These are phyloP conservation scores for Knipowitschia caucasica DNA, from an alignment of 2,797 vertebrate species.

Conservation along the genomic window DNA sequence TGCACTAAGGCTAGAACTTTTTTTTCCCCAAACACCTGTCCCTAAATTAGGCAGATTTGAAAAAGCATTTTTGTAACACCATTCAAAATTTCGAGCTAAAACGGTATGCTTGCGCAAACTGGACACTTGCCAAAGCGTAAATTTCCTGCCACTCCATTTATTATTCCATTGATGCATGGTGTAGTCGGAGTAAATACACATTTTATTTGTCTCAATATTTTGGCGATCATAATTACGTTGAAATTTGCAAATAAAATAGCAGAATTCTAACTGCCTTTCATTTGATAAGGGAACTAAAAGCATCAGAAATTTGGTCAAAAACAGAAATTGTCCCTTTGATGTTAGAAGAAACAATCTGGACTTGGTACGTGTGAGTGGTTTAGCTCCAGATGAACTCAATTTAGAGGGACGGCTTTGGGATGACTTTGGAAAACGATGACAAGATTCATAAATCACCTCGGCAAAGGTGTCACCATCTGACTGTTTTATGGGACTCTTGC, in stretches of 20 bases:
- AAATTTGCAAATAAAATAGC: slow-evolving; percentile 66
- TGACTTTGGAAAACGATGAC: slow-evolving; percentile 76
- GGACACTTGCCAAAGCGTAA: slow-evolving; percentile 57
- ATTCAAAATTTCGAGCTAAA: slow-evolving; percentile 69
- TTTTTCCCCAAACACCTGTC: slow-evolving; percentile 80
- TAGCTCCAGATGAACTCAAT: slow-evolving; percentile 74
- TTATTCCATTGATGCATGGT: slow-evolving; percentile 57
- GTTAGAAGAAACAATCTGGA: slow-evolving; percentile 74
- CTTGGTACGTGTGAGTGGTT: slow-evolving; percentile 66
- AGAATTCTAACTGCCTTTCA: slow-evolving; percentile 57
- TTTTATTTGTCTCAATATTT: slow-evolving; percentile 67
- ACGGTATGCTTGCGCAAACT: slow-evolving; percentile 43
- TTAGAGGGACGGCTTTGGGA: slow-evolving; percentile 73
- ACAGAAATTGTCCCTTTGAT: slow-evolving; percentile 71
- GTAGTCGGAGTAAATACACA: slow-evolving; percentile 47
- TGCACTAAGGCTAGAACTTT: slow-evolving; percentile 73
- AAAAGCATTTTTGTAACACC: slow-evolving; percentile 56
- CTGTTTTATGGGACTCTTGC: slow-evolving; percentile 75
- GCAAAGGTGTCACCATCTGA: slow-evolving; percentile 79
- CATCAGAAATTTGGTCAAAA: slow-evolving; percentile 72
- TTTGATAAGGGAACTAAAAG: slow-evolving; percentile 61
- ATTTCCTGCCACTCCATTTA: slow-evolving; percentile 50
- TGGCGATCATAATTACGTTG: slow-evolving; percentile 68
- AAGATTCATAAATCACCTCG: slow-evolving; percentile 74
- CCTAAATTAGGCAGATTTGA: slow-evolving; percentile 70